Conservation (phyloP, 2,113 vertebrate genomes). For the Amphiprion percula region DNA sequence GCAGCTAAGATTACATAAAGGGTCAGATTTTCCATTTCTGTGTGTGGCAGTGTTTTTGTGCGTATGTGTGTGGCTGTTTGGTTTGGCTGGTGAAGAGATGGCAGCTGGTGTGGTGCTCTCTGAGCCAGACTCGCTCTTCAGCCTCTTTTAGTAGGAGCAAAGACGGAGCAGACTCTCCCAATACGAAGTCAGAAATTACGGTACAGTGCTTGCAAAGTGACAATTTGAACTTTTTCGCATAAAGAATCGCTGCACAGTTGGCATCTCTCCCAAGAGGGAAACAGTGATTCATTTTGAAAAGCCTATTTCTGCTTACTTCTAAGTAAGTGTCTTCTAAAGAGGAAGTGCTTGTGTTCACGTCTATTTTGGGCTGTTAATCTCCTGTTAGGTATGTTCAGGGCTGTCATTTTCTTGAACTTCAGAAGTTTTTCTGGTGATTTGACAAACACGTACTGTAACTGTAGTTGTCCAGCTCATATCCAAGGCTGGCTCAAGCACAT, state of each 20-base stretch:
- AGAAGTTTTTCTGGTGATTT: constrained; percentile 13
- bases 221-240: background rate
- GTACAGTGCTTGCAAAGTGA: background rate
- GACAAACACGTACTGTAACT: background rate
- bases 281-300: constrained; percentile 16
- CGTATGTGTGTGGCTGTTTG: constrained; percentile 70
- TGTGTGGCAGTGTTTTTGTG: constrained; percentile 65
- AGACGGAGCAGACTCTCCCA: constrained; percentile 3
- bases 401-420: background rate
- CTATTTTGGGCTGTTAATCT: background rate
- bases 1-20: constrained; percentile 60
- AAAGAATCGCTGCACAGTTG: constrained; percentile 2
- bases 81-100: constrained; percentile 67
- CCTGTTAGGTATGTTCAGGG: background rate
- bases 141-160: constrained; percentile 18
- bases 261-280: background rate
- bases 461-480: background rate
- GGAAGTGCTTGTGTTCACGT: background rate
- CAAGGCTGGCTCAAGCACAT: background rate
- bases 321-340: background rate
- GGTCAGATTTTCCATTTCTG: constrained; percentile 72
- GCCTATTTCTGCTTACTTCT: background rate
- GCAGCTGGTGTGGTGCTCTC: constrained; percentile 58
- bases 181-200: constrained; percentile 2
- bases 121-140: constrained; percentile 33